A percentile compares a stretch with the other conserved stretches of the same genome.
Conservation (phyloP, 1,140 invertebrate species). For the Drosophila dunni region DNA sequence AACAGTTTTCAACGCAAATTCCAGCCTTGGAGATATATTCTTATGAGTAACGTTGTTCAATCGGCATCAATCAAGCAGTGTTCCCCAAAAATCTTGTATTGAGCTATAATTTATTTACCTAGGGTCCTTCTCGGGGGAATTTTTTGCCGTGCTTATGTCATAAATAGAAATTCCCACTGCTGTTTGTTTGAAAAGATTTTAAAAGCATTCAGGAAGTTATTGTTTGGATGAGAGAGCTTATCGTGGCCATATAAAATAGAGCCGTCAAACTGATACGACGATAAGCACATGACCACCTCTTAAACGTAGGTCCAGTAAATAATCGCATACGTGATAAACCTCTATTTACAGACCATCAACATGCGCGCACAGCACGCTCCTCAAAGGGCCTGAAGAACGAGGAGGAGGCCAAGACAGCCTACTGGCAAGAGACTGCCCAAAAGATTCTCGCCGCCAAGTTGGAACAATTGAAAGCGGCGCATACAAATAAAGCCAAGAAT, state of each 20-base stretch:
- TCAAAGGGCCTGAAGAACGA: constrained; percentile 42
- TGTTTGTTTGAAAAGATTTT: not conserved
- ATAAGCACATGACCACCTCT: constrained; percentile 12
- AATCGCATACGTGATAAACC: not conserved
- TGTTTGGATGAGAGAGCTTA: constrained; percentile 4
- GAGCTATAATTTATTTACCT: no score
- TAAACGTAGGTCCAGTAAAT: not conserved
- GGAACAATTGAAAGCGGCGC: constrained; percentile 69
- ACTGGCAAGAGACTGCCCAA: constrained; percentile 78
- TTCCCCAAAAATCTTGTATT: no score
- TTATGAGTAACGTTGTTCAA: no score
- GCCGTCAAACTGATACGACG: not conserved
- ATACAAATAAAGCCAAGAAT: constrained; percentile 87
- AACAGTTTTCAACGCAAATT: no score
- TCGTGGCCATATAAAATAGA: constrained; percentile 12
- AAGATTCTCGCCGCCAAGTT: constrained; percentile 62
- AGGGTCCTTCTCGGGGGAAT: no score
- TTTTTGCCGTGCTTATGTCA: no score
- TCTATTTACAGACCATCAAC: constrained; percentile 57
- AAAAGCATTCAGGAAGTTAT: not conserved
- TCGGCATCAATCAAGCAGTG: no score
- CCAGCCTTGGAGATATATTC: no score
- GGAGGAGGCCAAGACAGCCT: constrained; percentile 61
- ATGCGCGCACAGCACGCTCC: constrained; percentile 30
- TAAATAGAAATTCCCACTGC: no score